These are phyloP conservation scores for Ctena decussata DNA, from an alignment of 2,888 invertebrate species.

Conservation along the genomic window DNA sequence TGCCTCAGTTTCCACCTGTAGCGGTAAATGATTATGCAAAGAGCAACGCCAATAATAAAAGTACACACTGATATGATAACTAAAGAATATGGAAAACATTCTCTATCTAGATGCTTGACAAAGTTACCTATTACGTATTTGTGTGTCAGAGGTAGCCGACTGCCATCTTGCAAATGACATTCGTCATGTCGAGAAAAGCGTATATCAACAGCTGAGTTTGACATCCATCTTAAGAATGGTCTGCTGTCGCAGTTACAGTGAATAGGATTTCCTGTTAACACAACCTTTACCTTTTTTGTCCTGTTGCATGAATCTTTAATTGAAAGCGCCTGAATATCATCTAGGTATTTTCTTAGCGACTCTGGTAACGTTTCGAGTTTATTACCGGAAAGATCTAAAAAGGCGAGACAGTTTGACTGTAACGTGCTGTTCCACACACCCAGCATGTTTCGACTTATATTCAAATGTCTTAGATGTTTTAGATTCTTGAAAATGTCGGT, in stretches of 20 bases:
- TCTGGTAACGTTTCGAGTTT: slow-evolving; percentile 18
- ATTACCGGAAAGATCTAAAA: slow-evolving; percentile 15
- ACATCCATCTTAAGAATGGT: slow-evolving; percentile 56
- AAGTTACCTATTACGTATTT: background rate
- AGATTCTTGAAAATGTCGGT: slow-evolving; percentile 20
- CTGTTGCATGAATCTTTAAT: background rate
- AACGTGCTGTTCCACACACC: slow-evolving; percentile 10
- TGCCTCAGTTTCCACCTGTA: slow-evolving; percentile 63
- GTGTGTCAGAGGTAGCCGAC: background rate
- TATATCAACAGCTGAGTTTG: background rate
- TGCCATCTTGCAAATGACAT: slow-evolving; percentile 18
- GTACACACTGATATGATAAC: background rate
- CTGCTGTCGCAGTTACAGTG: slow-evolving; percentile 45
- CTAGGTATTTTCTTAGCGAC: slow-evolving; percentile 1
- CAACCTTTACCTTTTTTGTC: background rate
- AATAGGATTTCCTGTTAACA: slow-evolving; percentile 40
- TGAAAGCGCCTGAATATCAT: background rate
- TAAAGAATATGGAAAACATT: background rate
- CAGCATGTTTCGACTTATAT: slow-evolving; percentile 23
- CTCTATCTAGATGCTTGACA: background rate
- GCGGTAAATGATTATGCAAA: slow-evolving; percentile 29
- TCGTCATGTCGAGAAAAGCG: background rate
- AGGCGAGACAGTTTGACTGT: background rate
- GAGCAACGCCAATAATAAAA: slow-evolving; percentile 1
- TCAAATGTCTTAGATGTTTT: slow-evolving; percentile 1